phyloP scores from a whole-genome alignment of 2,888 invertebrate genomes.

The Liodrosophila aerea region DNA sequence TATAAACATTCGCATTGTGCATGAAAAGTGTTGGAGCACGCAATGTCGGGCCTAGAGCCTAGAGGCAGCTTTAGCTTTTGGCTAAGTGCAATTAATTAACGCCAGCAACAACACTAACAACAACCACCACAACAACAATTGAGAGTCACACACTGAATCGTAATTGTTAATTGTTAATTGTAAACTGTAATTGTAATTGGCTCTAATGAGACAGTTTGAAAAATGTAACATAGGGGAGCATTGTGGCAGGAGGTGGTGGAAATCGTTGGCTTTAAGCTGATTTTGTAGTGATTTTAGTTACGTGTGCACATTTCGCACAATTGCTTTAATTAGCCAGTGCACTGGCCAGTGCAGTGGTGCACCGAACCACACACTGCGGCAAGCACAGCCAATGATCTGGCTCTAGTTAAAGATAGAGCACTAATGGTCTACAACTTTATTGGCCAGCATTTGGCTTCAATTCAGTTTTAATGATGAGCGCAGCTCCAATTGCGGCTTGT shows the following conservation, averaged over 20 bases:
- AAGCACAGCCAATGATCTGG: constrained; percentile 11
- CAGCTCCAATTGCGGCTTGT: constrained; percentile 62
- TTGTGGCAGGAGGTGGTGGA: neutral
- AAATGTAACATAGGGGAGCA: constrained; percentile 19
- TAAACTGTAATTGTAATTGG: constrained; percentile 46
- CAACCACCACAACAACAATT: constrained; percentile 23
- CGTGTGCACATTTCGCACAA: constrained; percentile 62
- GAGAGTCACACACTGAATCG: constrained; percentile 3
- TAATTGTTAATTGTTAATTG: too few relatives aligned
- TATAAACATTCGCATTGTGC: constrained; percentile 31
- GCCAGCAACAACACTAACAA: constrained; percentile 35
- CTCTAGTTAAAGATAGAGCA: constrained; percentile 33
- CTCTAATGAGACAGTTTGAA: constrained; percentile 56
- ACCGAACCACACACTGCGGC: neutral
- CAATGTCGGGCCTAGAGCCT: constrained; percentile 45
- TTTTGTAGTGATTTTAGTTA: constrained; percentile 55
- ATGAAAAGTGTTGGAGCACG: constrained; percentile 64
- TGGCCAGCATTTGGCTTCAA: constrained; percentile 48
- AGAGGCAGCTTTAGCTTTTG: constrained; percentile 25
- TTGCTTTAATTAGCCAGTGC: constrained; percentile 58
- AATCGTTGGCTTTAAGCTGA: constrained; percentile 31
- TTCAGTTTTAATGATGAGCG: constrained; percentile 66
- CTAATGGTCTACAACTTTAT: constrained; percentile 75
- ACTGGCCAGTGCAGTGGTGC: neutral
- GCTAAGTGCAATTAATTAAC: constrained; percentile 64